Conservation (phyloP, 2,113 vertebrate genomes). For the Notechis scutatus region DNA sequence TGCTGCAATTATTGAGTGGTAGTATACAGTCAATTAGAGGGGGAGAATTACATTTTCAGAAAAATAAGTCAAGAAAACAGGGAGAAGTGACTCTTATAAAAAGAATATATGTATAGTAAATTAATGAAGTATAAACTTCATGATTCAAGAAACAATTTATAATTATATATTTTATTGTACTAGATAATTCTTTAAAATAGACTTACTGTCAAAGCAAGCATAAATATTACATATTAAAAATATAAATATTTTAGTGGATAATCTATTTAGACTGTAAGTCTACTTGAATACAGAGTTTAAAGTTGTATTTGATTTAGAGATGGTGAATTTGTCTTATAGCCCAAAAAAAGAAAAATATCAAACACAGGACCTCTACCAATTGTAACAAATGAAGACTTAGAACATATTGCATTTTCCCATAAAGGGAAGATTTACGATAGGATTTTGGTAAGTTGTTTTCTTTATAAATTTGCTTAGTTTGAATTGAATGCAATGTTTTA, state of each 20-base stretch:
- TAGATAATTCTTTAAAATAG: background rate
- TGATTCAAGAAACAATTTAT: background rate
- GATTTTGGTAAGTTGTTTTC: slow-evolving; percentile 75
- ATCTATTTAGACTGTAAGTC: background rate
- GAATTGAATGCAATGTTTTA: background rate
- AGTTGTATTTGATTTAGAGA: slow-evolving; percentile 1
- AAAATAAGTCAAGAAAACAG: background rate
- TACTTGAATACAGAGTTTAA: background rate
- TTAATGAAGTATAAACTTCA: background rate
- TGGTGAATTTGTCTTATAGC: slow-evolving; percentile 61
- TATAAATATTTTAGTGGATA: background rate
- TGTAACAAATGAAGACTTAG: slow-evolving; percentile 88
- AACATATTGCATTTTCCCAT: slow-evolving; percentile 83
- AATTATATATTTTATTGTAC: background rate
- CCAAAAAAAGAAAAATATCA: slow-evolving; percentile 63
- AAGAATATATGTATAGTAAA: background rate
- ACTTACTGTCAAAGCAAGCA: background rate
- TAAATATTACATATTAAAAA: background rate
- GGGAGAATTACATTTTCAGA: background rate
- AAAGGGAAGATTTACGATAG: slow-evolving; percentile 96
- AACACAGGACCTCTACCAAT: slow-evolving; percentile 70
- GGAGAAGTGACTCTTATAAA: background rate
- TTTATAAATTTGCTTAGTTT: background rate
- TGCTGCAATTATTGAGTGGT: background rate
- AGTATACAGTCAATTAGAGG: background rate